Base-by-base conservation (phyloP, 2,113 vertebrate species). In the Pelecanoides urinatrix region DNA sequence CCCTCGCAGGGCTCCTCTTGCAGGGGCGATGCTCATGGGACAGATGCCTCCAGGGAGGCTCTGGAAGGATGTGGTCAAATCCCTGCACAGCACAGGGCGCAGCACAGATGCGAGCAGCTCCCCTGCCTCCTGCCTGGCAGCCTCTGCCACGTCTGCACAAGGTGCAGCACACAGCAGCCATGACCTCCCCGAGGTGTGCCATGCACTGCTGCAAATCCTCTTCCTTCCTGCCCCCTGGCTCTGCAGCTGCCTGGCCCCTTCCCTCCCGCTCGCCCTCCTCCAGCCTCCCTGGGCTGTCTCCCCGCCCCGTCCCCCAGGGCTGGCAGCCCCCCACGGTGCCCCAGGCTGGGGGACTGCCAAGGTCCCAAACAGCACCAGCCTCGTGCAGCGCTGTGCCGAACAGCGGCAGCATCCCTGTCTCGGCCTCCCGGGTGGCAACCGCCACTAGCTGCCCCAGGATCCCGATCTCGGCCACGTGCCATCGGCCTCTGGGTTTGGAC, bases 161-260 rank as follows among this genome's bases (percentile, higher is more conserved):
- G 55, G 34, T 29, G n/a, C 52, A 9, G 55, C 38, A 27, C 36
- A 30, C 7, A 0, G n/a, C 10, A 13, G 38, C 63, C 56, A 11
- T 1, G 4, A 36, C 42, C 61, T 27, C 52, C 36, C 61, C 1
- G 3, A 6, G 3, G 6, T 2, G 3, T 4, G 42, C 50, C 16
- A 29, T 36, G 11, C 0, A 0, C 56, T 22, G n/a, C 76, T 27
- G 49, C 13, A 9, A 79, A 29, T 15, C 49, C 32, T n/a, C 12
- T 19, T 61, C 80, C 71, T 83, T 82, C 52, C 79, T 58, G 59
- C 10, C 12, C 42, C 42, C 10, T 0, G 2, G 55, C 29, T 13
- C 72, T 16, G 27, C 1, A 3, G 55, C 75, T 61, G 40, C 82
- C 38, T 26, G n/a, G 68, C 59, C 66, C 65, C 55, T 80, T 65